These are phyloP conservation scores for Anadara kagoshimensis DNA, from an alignment of 1,140 invertebrate genomes.

Conservation along the genomic window DNA sequence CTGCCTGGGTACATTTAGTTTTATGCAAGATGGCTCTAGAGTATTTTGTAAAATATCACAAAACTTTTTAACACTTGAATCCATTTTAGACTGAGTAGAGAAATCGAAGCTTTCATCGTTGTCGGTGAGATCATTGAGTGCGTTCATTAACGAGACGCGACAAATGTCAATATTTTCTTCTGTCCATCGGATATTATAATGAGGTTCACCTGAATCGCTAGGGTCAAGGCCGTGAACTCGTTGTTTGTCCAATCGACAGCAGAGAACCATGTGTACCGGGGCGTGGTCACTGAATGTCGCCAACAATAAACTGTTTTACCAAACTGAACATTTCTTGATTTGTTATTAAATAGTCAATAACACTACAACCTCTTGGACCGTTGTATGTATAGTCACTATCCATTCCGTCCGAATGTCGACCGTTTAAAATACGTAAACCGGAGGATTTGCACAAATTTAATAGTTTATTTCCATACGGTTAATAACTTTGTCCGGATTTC, in stretches of 20 bases:
- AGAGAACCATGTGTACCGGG: slow-evolving; percentile 6
- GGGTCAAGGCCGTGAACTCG: too few species aligned
- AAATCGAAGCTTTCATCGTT: not conserved
- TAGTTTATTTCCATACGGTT: slow-evolving; percentile 4
- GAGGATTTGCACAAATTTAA: slow-evolving; percentile 5
- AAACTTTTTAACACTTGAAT: slow-evolving; percentile 3
- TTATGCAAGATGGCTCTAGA: slow-evolving; percentile 1
- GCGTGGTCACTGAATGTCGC: slow-evolving; percentile 22
- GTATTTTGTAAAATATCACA: not conserved
- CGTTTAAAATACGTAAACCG: slow-evolving; percentile 14
- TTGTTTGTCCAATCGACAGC: not conserved
- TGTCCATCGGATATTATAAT: slow-evolving; percentile 1
- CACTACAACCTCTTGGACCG: slow-evolving; percentile 17
- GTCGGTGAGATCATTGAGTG: not conserved
- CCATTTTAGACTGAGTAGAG: not conserved
- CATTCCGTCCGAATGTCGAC: slow-evolving; percentile 6
- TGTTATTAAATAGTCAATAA: slow-evolving; percentile 25
- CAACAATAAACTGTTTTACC: slow-evolving; percentile 10
- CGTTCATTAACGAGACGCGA: not conserved
- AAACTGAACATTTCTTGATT: slow-evolving; percentile 1
- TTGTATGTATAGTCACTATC: slow-evolving; percentile 5
- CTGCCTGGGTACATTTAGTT: not conserved
- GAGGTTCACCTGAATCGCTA: not conserved
- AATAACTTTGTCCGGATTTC: slow-evolving; percentile 4
- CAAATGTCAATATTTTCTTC: not conserved